Conservation (phyloP, 2,113 vertebrate genomes). For the Sphyrna mokarran region DNA sequence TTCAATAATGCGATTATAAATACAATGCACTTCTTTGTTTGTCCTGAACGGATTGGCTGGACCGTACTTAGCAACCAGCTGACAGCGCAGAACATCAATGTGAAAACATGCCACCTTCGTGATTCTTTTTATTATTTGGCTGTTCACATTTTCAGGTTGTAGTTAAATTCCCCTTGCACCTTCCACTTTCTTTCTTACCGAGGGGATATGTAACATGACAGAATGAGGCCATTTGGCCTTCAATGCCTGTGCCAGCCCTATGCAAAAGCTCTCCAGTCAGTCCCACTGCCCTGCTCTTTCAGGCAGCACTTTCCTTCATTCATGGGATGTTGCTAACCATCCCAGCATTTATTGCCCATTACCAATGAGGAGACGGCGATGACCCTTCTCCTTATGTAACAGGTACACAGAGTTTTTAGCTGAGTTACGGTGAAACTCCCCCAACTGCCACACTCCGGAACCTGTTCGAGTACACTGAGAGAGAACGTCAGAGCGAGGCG, state of each 20-base stretch:
- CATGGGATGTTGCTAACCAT: background rate
- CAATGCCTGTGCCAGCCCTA: no score
- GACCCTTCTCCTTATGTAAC: no score
- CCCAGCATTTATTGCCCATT: background rate
- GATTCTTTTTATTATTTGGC: background rate
- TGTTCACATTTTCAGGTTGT: background rate
- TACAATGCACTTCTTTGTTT: background rate
- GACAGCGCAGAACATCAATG: background rate
- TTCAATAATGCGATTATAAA: background rate
- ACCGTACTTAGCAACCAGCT: background rate
- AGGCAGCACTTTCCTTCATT: background rate
- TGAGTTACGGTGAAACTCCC: no score
- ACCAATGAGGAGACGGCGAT: background rate
- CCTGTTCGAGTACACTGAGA: no score
- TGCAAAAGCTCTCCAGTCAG: no score
- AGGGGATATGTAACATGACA: no score
- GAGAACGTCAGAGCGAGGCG: no score
- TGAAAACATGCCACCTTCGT: background rate
- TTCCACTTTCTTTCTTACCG: background rate
- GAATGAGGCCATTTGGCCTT: no score
- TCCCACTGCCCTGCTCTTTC: no score
- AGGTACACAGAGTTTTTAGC: no score
- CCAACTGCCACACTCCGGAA: no score
- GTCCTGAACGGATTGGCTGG: background rate
- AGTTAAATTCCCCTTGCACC: background rate